Base-by-base conservation (phyloP, 2,113 vertebrate genomes). In the Rattus rattus region DNA sequence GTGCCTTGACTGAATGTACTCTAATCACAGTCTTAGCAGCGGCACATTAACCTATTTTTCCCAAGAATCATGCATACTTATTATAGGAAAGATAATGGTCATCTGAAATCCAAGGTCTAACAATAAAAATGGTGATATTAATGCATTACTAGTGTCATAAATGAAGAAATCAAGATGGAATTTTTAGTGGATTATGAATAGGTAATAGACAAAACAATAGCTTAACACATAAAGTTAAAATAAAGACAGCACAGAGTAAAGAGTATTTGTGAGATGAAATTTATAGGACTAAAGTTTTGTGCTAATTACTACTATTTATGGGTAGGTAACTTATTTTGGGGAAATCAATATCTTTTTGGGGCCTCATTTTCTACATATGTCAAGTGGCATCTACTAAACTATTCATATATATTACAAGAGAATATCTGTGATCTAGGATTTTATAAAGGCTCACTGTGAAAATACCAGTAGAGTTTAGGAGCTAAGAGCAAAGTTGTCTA, bases 1-100 rank as follows among this genome's bases (percentile, higher is more conserved):
- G 97, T 92, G 61, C 81, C 94, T 94, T 97, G 96, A 97, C 70
- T 87, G 97, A 98, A 47, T 92, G 77, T 79, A 54, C 65, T 49
- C 0, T 95, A 98, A 98, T 96, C 96, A 91, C 88, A 84, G 96
- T 87, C 36, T 77, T 56, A 19, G 96, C 93, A 95, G 92, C 84
- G 93, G 97, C 92, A 98, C n/a, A 69, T 1, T 65, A 88, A 1
- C 73, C 87, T 94, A 56, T 96, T 92, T 93, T 96, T 96, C 96
- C 97, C 30, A 80, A 59, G 83, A 81, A 69, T 88, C 95, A 79
- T 90, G 90, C 4, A 81, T 65, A 92, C 95, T 84, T 36, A 36
- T n/a, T 59, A 28, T 63, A 90, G n/a, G 4, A 33, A n/a, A 79
- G 83, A 93, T 59, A 95, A 92, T 26, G 54, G 0, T 90, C 84